Evolutionary conservation across 2,113 vertebrate species (phyloP).

Genomic region (Esox niger): DNA sequence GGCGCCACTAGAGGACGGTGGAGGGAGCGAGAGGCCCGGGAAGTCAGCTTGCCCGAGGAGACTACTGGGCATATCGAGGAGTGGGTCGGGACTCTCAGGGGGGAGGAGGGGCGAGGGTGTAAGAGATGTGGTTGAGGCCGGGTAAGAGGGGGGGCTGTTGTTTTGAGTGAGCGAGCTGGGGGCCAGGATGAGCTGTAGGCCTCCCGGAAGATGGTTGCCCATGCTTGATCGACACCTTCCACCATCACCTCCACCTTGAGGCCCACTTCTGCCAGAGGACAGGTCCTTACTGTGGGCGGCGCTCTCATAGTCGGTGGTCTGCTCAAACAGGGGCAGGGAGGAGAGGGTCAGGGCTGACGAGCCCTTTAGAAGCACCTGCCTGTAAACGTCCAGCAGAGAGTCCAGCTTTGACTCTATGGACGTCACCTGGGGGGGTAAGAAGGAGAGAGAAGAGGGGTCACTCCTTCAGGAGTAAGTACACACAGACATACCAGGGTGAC

Average conservation of each 20-base stretch:
- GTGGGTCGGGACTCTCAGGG: conserved; percentile 81
- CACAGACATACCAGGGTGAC: neutral
- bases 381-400: conserved; percentile 92
- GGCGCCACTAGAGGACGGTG: conserved; percentile 76
- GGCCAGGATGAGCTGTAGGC: conserved; percentile 88
- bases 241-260: conserved; percentile 49
- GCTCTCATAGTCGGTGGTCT: conserved; percentile 87
- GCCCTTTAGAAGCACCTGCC: conserved; percentile 90
- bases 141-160: conserved; percentile 66
- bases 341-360: conserved; percentile 85
- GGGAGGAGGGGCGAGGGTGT: conserved; percentile 84
- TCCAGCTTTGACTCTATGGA: conserved; percentile 97
- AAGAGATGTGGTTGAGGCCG: conserved; percentile 80
- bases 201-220: conserved; percentile 80
- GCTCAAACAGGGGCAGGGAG: conserved; percentile 88
- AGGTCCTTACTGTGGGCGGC: conserved; percentile 83
- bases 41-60: conserved; percentile 85
- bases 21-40: conserved; percentile 73
- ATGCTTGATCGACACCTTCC: conserved; percentile 78
- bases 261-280: conserved; percentile 68
- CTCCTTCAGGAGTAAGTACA: neutral
- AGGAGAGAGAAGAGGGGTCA: neutral
- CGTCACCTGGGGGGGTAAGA: conserved; percentile 80
- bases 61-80: conserved; percentile 68
- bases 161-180: conserved; percentile 78